Conservation (phyloP, 2,113 vertebrate species). For the Callaeas wilsoni region DNA sequence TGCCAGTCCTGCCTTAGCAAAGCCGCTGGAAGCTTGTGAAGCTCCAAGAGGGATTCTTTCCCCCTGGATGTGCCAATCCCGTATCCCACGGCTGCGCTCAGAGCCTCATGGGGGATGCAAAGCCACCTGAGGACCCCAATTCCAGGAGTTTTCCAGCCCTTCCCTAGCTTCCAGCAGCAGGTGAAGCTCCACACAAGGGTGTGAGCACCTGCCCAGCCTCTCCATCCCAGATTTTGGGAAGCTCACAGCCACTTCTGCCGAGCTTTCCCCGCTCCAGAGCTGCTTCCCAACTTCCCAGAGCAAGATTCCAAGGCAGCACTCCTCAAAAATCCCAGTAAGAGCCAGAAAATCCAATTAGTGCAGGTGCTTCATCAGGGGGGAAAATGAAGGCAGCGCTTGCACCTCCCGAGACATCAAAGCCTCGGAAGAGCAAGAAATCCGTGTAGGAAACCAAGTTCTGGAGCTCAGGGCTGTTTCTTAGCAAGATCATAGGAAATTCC, state of each 20-base stretch:
- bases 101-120: rapidly evolving
- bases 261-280: not conserved
- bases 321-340: not conserved
- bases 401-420: not conserved
- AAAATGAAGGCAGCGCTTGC: not conserved
- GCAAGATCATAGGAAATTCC: not conserved
- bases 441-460: not conserved
- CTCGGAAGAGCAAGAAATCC: not conserved
- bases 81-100: rapidly evolving
- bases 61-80: not conserved
- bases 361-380: not conserved
- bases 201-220: not conserved
- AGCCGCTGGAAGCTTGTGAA: not conserved
- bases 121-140: not conserved
- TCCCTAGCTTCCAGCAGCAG: not conserved
- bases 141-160: not conserved
- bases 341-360: not conserved
- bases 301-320: rapidly evolving
- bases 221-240: not conserved
- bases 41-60: not conserved
- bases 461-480: not conserved
- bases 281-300: not conserved
- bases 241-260: rapidly evolving
- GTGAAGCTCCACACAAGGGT: not conserved
- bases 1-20: not conserved